Conservation (phyloP, 2,113 vertebrate genomes). For the Ophthalmolycus amberensis region DNA sequence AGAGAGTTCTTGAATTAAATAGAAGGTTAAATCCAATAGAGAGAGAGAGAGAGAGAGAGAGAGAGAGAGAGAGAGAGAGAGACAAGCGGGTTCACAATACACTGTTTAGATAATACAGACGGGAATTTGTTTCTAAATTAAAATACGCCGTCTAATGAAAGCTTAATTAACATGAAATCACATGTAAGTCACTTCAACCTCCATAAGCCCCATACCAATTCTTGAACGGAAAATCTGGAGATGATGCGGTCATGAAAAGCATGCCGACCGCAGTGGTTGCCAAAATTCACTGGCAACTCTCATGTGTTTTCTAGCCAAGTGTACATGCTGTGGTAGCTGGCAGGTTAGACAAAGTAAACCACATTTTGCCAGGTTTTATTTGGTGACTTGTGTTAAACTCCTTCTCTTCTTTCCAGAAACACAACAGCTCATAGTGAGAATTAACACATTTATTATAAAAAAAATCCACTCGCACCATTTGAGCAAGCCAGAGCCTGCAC, state of each 20-base stretch:
- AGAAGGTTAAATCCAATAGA: conserved; percentile 74
- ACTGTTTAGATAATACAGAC: conserved; percentile 19
- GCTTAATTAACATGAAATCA: conserved; percentile 34
- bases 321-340: conserved; percentile 43
- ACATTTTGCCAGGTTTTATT: conserved; percentile 28
- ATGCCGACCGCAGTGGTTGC: conserved; percentile 20
- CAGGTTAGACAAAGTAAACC: background rate
- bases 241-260: conserved; percentile 28
- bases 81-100: background rate
- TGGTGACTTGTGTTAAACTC: conserved; percentile 31
- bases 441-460: background rate
- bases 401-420: conserved; percentile 12
- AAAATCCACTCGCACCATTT: background rate
- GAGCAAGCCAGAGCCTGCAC: background rate
- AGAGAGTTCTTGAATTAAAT: conserved; percentile 75
- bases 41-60: background rate
- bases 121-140: conserved; percentile 21
- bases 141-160: conserved; percentile 24
- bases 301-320: conserved; percentile 33
- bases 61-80: background rate
- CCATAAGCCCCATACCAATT: conserved; percentile 17
- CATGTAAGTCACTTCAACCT: conserved; percentile 4
- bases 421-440: conserved; percentile 16
- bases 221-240: conserved; percentile 20
- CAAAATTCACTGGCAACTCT: conserved; percentile 47